Base-by-base conservation (phyloP, 2,113 vertebrate genomes). In the Ptilorrhoa leucosticta region DNA sequence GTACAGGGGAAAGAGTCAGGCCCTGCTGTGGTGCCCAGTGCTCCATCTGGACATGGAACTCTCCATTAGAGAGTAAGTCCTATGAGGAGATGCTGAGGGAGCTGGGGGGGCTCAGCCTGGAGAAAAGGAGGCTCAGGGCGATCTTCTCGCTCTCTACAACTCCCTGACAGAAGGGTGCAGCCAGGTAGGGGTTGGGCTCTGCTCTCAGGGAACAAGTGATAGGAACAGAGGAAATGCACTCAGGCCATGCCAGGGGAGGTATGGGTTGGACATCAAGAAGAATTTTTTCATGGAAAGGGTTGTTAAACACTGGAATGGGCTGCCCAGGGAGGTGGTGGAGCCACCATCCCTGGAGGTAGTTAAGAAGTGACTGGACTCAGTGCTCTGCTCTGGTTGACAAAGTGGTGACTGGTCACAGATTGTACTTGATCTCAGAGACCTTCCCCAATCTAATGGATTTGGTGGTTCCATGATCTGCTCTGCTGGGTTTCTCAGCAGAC, bases 1-100 rank as follows among this genome's bases (percentile, higher is more conserved):
- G 20, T 3, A 28, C 0, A 1, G 45, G 33, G 35, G 10, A 26
- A 42, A 40, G 0, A 21, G 17, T 15, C 35, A 35, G 71, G 26
- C 13, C 15, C 47, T 80, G 76, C 61, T 61, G 26, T 23, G 28
- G 37, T 35, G 31, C n/a, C 30, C n/a, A 21, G 26, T 7, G 37
- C 51, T 79, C n/a, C 66, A 33, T 33, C 31, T 50, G 31, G 50
- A 72, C 18, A 35, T 15, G 37, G 58, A 57, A 22, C 22, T 20
- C 51, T 50, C 27, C 27, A 24, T 23, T 24, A 65, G 27, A 72
- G 21, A 64, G 9, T 33, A 31, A 44, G 15, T 65, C 35, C 35
- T 56, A 1, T 50, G 76, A 48, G 42, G 35, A 72, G 50, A 14
- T 50, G 68, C 51, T 58, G 58, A 65, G 18, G 44, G 44, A 57